These are phyloP conservation scores for Brachionus calyciflorus DNA, from an alignment of 1,140 invertebrate species.

Conservation along the genomic window DNA sequence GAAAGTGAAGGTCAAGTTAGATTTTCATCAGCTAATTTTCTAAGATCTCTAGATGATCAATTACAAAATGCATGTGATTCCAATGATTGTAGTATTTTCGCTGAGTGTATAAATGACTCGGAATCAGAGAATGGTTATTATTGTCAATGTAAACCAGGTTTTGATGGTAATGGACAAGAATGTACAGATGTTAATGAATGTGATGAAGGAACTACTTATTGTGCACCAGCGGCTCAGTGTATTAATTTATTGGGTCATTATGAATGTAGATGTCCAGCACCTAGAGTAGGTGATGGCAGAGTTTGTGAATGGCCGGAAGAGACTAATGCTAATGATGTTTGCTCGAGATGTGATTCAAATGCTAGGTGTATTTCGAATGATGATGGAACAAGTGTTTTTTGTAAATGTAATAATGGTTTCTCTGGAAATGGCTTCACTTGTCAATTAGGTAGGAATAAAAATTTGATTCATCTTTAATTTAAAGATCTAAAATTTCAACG, in stretches of 20 bases:
- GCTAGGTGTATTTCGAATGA: slow-evolving; percentile 8
- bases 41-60: slow-evolving; percentile 10
- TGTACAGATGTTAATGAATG: slow-evolving; percentile 30
- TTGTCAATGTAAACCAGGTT: slow-evolving; percentile 46
- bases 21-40: slow-evolving; percentile 41
- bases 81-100: slow-evolving; percentile 27
- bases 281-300: slow-evolving; percentile 26
- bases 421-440: slow-evolving; percentile 14
- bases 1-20: slow-evolving; percentile 37
- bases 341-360: slow-evolving; percentile 28
- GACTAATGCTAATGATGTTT: not conserved
- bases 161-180: slow-evolving; percentile 29
- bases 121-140: slow-evolving; percentile 35
- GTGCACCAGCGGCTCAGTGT: slow-evolving; percentile 1
- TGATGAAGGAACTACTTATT: slow-evolving; percentile 38
- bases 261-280: slow-evolving; percentile 3
- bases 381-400: not conserved
- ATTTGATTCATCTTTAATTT: too few species aligned
- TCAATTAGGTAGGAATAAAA: not conserved
- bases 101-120: slow-evolving; percentile 30
- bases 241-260: slow-evolving; percentile 33
- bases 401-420: slow-evolving; percentile 13
- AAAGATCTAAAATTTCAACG: too few species aligned
- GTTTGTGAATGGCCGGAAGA: slow-evolving; percentile 7
- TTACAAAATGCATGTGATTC: not conserved